Percentiles rank a stretch among this genome's conserved stretches.
phyloP scores from a whole-genome alignment of 2,113 vertebrate species.

The Crotalus horridus region DNA sequence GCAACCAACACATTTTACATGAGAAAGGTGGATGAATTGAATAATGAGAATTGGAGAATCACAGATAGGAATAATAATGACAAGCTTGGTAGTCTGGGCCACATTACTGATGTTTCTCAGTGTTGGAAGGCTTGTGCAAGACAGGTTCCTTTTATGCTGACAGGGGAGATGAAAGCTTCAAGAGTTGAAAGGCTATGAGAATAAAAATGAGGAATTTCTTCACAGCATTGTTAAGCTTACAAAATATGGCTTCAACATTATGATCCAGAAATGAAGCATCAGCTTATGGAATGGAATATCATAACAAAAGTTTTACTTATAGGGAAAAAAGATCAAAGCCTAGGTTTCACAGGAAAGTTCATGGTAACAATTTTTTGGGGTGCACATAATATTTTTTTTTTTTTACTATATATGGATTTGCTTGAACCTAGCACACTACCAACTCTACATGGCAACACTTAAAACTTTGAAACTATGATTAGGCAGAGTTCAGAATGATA shows the following conservation, averaged over 20 bases:
- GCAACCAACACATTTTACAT: neutral
- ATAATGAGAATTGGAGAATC: neutral
- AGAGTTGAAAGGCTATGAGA: neutral
- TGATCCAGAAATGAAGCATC: neutral
- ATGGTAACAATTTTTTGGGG: neutral
- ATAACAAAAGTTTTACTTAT: neutral
- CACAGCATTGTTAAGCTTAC: neutral
- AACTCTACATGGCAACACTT: neutral
- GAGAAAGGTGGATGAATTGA: neutral
- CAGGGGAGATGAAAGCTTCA: neutral
- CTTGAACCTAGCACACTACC: neutral
- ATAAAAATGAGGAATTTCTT: neutral
- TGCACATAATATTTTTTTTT: neutral
- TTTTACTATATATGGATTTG: neutral
- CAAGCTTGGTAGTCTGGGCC: neutral
- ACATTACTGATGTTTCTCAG: neutral
- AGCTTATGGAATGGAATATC: neutral
- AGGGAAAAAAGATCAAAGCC: neutral
- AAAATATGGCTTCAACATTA: neutral
- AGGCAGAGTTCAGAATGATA: neutral
- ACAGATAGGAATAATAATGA: neutral
- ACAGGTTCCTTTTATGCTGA: neutral
- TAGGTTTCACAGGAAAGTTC: neutral
- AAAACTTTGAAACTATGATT: neutral
- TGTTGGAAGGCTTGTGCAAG: neutral